phyloP scores from a whole-genome alignment of 2,113 vertebrate genomes.

The Phalacrocorax brasilianus region DNA sequence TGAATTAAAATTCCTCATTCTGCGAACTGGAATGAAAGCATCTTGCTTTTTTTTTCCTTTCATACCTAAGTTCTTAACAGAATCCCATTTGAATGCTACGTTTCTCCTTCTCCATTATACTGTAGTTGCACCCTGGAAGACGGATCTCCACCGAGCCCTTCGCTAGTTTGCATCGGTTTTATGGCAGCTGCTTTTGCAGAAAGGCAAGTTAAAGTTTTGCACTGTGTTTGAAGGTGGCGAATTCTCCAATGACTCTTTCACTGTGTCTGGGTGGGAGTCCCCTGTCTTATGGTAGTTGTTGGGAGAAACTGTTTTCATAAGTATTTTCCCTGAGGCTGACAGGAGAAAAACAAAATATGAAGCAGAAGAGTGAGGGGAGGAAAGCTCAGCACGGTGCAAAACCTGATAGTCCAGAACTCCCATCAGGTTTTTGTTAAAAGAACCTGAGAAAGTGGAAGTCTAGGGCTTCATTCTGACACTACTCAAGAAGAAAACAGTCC shows the following conservation, averaged over 20 bases:
- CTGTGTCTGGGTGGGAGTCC: neutral
- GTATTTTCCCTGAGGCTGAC: neutral
- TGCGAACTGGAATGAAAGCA: neutral
- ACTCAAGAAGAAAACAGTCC: neutral
- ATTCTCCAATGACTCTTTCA: neutral
- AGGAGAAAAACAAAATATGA: neutral
- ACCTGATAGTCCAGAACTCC: neutral
- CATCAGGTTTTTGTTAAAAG: neutral
- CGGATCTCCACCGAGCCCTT: accelerated
- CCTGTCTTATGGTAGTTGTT: neutral
- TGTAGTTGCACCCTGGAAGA: neutral
- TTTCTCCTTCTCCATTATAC: neutral
- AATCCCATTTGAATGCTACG: accelerated
- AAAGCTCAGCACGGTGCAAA: neutral
- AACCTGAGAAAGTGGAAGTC: neutral
- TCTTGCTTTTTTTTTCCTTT: neutral
- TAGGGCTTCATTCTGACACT: neutral
- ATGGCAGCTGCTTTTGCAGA: neutral
- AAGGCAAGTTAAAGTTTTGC: neutral
- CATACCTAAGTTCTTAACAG: neutral
- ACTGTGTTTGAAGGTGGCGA: neutral
- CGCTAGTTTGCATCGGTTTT: neutral
- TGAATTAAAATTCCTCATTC: neutral
- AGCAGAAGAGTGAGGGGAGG: neutral
- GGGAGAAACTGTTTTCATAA: neutral